Evolutionary conservation across 2,797 vertebrate species (phyloP).

Genomic region (Acanthopagrus latus): DNA sequence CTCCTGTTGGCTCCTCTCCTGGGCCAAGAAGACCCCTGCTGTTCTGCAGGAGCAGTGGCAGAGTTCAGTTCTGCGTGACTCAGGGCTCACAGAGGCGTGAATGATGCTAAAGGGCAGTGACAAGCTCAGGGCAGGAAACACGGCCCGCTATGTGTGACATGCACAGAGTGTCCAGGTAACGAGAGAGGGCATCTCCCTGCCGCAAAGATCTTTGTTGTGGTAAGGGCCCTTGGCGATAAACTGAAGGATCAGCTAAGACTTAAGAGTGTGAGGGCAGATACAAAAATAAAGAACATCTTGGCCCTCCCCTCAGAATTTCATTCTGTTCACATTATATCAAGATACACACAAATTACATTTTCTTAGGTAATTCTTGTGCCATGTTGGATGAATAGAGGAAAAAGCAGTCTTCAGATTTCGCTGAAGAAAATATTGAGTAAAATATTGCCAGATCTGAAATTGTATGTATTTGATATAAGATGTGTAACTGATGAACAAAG

Average conservation of each 20-base stretch:
- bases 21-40: constrained; percentile 88
- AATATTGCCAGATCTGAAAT: constrained; percentile 22
- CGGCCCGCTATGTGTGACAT: constrained; percentile 47
- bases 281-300: constrained; percentile 24
- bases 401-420: constrained; percentile 29
- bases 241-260: constrained; percentile 38
- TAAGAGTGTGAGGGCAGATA: constrained; percentile 31
- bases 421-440: constrained; percentile 8
- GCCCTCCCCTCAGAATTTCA: constrained; percentile 27
- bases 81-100: constrained; percentile 69
- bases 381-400: constrained; percentile 30
- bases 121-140: constrained; percentile 63
- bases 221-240: constrained; percentile 53
- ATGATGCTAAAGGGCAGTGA: constrained; percentile 75
- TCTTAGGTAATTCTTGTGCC: constrained; percentile 19
- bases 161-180: constrained; percentile 63
- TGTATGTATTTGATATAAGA: constrained; percentile 18
- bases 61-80: constrained; percentile 72
- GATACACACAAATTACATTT: constrained; percentile 38
- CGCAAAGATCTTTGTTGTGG: constrained; percentile 36
- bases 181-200: constrained; percentile 63
- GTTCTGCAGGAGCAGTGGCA: constrained; percentile 80
- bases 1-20: constrained; percentile 89
- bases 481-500: constrained; percentile 8
- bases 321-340: constrained; percentile 41